These are phyloP conservation scores for Zaprionus camerounensis DNA, from an alignment of 1,140 invertebrate species.

Conservation along the genomic window DNA sequence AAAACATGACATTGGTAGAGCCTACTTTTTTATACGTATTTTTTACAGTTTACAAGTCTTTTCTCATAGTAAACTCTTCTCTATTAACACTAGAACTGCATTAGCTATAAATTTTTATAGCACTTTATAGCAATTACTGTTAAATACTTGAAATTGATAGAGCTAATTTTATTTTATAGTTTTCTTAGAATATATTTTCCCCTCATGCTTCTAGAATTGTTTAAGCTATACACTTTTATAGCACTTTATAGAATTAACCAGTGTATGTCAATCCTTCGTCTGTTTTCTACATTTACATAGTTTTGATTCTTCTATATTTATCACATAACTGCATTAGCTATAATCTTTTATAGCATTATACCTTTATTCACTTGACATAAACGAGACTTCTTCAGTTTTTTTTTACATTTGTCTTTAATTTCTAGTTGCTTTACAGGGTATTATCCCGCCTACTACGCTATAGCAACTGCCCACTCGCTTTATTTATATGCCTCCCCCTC, in stretches of 20 bases:
- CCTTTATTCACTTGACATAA: too few species aligned
- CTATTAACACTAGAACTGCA: too few species aligned
- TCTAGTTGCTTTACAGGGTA: not conserved
- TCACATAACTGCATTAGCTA: not conserved
- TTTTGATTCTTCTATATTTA: not conserved
- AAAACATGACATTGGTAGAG: not conserved
- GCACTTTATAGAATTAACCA: not conserved
- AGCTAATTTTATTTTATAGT: not conserved
- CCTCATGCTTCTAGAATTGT: too few species aligned
- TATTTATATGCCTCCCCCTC: slow-evolving; percentile 10
- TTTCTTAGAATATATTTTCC: too few species aligned
- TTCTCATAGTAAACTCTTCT: too few species aligned
- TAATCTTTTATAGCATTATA: not conserved
- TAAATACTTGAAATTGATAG: not conserved
- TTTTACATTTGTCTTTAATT: not conserved
- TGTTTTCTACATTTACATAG: too few species aligned
- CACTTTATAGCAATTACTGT: not conserved
- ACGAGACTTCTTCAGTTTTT: not conserved
- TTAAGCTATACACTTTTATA: not conserved
- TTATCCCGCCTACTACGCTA: not conserved
- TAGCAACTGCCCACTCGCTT: not conserved
- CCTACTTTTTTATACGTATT: not conserved
- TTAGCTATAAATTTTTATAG: not conserved
- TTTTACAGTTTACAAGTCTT: too few species aligned
- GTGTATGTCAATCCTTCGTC: not conserved